Evolutionary conservation across 2,888 invertebrate species (phyloP).

Genomic region (Agrenia bidenticulata): DNA sequence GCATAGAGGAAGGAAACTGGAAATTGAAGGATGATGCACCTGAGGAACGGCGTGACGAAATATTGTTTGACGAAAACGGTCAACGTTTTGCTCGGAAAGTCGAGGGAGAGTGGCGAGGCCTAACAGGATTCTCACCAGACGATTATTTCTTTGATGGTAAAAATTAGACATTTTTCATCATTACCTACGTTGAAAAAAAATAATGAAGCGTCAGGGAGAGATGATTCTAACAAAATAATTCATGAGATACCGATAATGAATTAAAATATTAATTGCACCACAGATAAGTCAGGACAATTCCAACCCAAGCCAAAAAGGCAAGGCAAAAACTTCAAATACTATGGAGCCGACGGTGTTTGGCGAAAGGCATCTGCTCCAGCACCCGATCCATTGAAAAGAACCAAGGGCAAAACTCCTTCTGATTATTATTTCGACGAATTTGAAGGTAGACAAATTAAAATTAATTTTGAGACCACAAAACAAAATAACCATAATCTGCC

Average conservation of each 20-base stretch:
- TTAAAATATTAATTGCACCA: constrained; percentile 4
- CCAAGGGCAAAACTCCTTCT: neutral
- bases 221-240: too few species aligned
- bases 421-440: constrained; percentile 32
- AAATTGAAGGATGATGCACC: neutral
- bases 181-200: neutral
- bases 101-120: constrained; percentile 34
- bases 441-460: constrained; percentile 19
- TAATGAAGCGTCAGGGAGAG: too few species aligned
- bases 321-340: constrained; percentile 29
- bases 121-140: constrained; percentile 16
- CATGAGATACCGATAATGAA: neutral
- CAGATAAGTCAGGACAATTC: constrained; percentile 20
- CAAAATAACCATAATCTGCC: neutral
- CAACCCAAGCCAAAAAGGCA: constrained; percentile 30
- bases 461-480: constrained; percentile 22
- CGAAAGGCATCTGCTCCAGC: constrained; percentile 14
- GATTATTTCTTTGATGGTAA: constrained; percentile 21
- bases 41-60: constrained; percentile 2
- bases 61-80: constrained; percentile 35
- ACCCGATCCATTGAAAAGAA: constrained; percentile 5
- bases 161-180: neutral
- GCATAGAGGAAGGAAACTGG: neutral
- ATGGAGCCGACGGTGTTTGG: constrained; percentile 30
- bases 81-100: constrained; percentile 26